These are phyloP conservation scores for Diaphora mendica DNA, from an alignment of 2,888 invertebrate genomes.

Conservation along the genomic window DNA sequence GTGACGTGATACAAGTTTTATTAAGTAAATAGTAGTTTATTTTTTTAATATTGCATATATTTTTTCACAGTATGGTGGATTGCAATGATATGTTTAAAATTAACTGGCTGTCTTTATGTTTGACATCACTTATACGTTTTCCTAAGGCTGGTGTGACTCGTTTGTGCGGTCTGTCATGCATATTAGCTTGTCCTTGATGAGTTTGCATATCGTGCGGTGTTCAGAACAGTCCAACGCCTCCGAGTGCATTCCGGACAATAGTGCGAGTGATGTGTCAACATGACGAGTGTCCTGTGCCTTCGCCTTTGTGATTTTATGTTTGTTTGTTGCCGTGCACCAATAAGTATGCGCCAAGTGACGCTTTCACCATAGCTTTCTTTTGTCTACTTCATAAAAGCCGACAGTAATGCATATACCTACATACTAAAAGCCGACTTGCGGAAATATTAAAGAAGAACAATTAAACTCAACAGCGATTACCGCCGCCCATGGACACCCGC, in stretches of 20 bases:
- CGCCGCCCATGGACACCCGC: too few species aligned
- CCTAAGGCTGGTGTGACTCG: slow-evolving; percentile 29
- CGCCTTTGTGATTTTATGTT: slow-evolving; percentile 35
- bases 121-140: slow-evolving; percentile 18
- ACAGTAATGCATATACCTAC: background rate
- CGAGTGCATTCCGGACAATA: slow-evolving; percentile 22
- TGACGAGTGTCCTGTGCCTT: slow-evolving; percentile 33
- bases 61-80: slow-evolving; percentile 1
- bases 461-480: too few species aligned
- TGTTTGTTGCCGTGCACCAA: slow-evolving; percentile 25
- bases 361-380: slow-evolving; percentile 30
- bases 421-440: background rate
- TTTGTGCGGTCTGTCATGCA: slow-evolving; percentile 40
- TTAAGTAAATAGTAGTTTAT: slow-evolving; percentile 22
- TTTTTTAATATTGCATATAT: background rate
- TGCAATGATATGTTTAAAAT: background rate
- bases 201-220: slow-evolving; percentile 40
- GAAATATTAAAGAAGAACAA: too few species aligned
- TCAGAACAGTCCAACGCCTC: slow-evolving; percentile 34
- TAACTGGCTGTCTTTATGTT: background rate
- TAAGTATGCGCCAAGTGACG: slow-evolving; percentile 16
- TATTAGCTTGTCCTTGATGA: slow-evolving; percentile 44
- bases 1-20: slow-evolving; percentile 30
- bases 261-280: slow-evolving; percentile 64
- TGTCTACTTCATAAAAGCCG: slow-evolving; percentile 8